Base-by-base conservation (phyloP, 2,888 invertebrate species). In the Trilocha varians region DNA sequence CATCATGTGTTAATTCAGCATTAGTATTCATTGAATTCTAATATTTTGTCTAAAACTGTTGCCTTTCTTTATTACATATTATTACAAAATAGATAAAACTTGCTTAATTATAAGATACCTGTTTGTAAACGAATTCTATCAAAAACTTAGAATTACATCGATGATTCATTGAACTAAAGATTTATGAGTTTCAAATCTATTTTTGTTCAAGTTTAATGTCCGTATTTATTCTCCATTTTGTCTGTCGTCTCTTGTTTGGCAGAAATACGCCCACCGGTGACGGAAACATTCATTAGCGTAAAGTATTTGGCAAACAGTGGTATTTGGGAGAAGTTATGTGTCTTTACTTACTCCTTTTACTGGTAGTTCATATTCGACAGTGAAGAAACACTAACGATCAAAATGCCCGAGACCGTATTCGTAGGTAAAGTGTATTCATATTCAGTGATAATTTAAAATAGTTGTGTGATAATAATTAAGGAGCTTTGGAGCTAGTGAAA, bases 361-460 rank as follows among this genome's bases (percentile, higher is more conserved):
- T 74, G 52, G 65, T 76, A 77, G 71, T 77, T 46, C 62, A 69
- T 49, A 69, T 66, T 52, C 63, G 70, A 53, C 73, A 69, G 55
- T 68, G 70, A 58, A 73, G 61, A 67, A 70, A 69, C 53, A 65
- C 59, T 54, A 54, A 69, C 65, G 62, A 63, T 55, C 70, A 65
- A 67, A 61, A 82, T 83, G 80, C 57, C 71, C 65, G 77, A 78
- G 57, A 68, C 68, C 43, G 70, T 80, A 47, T 65, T 71, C 53
- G 65, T 80, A 44, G 83, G 83, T 83, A 80, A 76, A 58, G 61
- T 68, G 57, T n/a, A n/a, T n/a, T n/a, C n/a, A n/a, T n/a, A n/a
- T n/a, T n/a, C n/a, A n/a, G n/a, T n/a, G n/a, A n/a, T n/a, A n/a
- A n/a, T n/a, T n/a, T n/a, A n/a, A n/a, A n/a, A n/a, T n/a, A n/a